Evolutionary conservation across 2,888 invertebrate species (phyloP), one percentile per base, ranked within the genome.

Genomic region (Phorcus lineatus): DNA sequence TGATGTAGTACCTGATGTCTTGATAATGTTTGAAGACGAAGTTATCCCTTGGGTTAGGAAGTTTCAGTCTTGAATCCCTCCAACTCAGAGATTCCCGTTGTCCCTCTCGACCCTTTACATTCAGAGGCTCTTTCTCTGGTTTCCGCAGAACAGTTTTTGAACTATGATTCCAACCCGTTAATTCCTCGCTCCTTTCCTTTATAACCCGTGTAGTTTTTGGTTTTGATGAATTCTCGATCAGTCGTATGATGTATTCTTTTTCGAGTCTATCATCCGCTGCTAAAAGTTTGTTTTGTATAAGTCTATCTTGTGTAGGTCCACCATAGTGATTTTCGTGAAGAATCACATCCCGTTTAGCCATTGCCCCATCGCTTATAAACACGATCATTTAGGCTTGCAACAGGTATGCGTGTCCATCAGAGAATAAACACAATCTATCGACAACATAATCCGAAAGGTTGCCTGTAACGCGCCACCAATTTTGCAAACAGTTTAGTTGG

Each of bases 121-220:
- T 9, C 13, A n/a, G 36, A 74, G 79, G 78, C 74, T 84, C 84
- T 77, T 83, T 84, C 22, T 87, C 84, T 31, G 82, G 84, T 80
- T 84, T 86, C 79, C 89, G 85, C 74, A 86, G 85, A 2, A 82
- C 81, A 62, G 84, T 82, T 83, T 86, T 88, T 13, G 87, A 82
- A 83, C 83, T 83, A 52, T 82, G 81, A 81, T 85, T 83, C 90
- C 90, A 90, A 28, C 90, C 90, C 67, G 83, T 84, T 40, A 89
- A 81, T 31, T 84, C 85, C 16, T 84, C 85, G 67, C 47, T 82
- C 40, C 78, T 82, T 13, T 78, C 31, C 52, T 83, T 67, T 54
- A 31, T 11, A 55, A 62, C 74, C 66, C 76, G 16, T 40, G 40
- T n/a, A 55, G 31, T 79, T 81, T 81, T 22, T 22, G 77, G 17